These are phyloP conservation scores for Aphelenchoides avenae DNA, from an alignment of 1,140 invertebrate species.

Conservation along the genomic window DNA sequence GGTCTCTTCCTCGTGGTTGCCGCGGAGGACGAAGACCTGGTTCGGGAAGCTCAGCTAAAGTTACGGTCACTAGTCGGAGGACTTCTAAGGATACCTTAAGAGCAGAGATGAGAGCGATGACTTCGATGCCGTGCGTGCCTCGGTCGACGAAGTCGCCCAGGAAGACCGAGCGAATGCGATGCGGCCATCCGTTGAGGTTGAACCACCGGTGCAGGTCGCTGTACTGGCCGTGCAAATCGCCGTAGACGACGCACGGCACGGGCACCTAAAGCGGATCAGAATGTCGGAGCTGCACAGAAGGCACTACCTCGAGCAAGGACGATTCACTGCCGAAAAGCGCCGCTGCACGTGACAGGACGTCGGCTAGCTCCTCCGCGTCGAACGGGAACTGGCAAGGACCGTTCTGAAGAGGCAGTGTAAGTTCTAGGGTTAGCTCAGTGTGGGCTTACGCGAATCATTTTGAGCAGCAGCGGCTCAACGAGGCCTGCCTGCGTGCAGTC, in stretches of 20 bases:
- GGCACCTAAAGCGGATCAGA: slow-evolving; percentile 20
- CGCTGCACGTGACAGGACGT: slow-evolving; percentile 14
- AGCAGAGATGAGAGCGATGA: slow-evolving; percentile 26
- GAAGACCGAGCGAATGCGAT: slow-evolving; percentile 28
- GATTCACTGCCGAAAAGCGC: slow-evolving; percentile 22
- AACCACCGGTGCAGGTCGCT: slow-evolving; percentile 61
- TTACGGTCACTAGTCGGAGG: slow-evolving; percentile 2
- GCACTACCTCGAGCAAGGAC: slow-evolving; percentile 23
- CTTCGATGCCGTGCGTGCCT: slow-evolving; percentile 31
- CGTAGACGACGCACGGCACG: slow-evolving; percentile 38
- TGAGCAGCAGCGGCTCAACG: too few relatives aligned
- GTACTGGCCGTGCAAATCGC: slow-evolving; percentile 63
- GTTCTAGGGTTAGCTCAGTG: too few relatives aligned
- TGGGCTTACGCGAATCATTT: too few relatives aligned
- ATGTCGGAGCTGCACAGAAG: not conserved
- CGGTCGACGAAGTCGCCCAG: slow-evolving; percentile 36
- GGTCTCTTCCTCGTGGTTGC: slow-evolving; percentile 39
- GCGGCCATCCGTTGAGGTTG: slow-evolving; percentile 53
- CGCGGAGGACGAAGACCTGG: slow-evolving; percentile 21
- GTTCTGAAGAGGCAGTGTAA: too few relatives aligned
- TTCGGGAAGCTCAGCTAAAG: slow-evolving; percentile 27
- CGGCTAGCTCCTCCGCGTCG: slow-evolving; percentile 9
- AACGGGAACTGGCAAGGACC: slow-evolving; percentile 33
- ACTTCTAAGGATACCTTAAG: slow-evolving; percentile 18
- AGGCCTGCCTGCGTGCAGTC: too few relatives aligned